Conservation (phyloP, 1,140 invertebrate species). For the Halotydeus destructor region DNA sequence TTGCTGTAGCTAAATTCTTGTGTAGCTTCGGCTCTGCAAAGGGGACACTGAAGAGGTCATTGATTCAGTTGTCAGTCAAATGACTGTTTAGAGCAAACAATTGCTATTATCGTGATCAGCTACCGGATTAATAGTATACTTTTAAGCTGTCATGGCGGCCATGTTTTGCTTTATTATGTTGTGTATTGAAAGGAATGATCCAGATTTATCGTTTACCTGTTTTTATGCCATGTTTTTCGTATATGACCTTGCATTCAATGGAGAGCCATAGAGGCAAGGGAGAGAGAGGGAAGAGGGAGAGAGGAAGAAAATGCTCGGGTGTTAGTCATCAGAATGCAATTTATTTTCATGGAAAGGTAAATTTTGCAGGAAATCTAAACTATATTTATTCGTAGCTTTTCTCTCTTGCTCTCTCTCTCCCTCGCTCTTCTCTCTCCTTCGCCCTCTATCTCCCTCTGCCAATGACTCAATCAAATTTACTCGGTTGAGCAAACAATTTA, state of each 20-base stretch:
- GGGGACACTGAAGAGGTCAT: neutral
- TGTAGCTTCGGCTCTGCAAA: neutral
- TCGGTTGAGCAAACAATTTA: no score
- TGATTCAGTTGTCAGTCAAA: neutral
- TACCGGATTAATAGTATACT: neutral
- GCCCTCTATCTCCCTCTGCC: no score
- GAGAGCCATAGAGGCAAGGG: neutral
- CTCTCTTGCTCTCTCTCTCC: no score
- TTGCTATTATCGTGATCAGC: neutral
- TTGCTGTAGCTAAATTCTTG: neutral
- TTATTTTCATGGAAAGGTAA: no score
- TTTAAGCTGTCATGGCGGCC: neutral
- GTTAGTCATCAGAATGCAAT: no score
- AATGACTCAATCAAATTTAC: no score
- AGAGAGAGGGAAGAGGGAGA: neutral
- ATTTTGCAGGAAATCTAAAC: no score
- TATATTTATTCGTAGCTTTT: no score
- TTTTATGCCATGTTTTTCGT: neutral
- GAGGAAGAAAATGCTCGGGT: no score
- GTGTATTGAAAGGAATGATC: neutral
- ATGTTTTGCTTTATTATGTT: neutral
- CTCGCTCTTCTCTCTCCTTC: no score
- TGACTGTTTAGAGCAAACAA: neutral
- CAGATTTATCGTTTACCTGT: neutral
- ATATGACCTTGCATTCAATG: neutral